These are phyloP conservation scores for Prionace glauca DNA, from an alignment of 2,797 vertebrate species.

Conservation along the genomic window DNA sequence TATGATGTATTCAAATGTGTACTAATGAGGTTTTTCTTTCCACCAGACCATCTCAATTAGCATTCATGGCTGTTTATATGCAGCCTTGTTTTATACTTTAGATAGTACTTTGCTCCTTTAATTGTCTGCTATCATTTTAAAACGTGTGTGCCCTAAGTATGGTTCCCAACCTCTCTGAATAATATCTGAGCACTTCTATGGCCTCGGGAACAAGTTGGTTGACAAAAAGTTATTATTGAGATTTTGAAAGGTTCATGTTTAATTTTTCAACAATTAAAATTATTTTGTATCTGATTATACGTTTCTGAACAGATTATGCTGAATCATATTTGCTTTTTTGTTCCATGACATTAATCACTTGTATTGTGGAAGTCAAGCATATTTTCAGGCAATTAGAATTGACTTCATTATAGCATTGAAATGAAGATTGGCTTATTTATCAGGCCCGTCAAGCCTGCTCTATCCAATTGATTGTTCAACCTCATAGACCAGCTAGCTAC, in stretches of 20 bases:
- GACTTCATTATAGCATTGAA: neutral
- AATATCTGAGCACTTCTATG: neutral
- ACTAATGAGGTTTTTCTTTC: neutral
- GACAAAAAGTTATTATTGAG: neutral
- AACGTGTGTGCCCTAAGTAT: neutral
- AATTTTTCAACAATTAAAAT: neutral
- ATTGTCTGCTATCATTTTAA: neutral
- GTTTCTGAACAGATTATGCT: neutral
- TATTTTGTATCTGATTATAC: neutral
- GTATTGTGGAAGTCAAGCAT: neutral
- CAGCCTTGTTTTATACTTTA: neutral
- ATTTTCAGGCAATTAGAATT: neutral
- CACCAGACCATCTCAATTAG: conserved; percentile 1
- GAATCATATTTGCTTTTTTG: neutral
- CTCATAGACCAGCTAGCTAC: neutral
- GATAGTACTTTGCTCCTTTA: neutral
- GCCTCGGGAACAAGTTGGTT: no score
- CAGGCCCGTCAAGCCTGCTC: neutral
- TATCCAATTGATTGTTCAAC: neutral
- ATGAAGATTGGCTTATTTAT: neutral
- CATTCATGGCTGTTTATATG: neutral
- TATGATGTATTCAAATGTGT: neutral
- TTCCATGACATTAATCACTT: neutral
- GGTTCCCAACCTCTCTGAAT: neutral
- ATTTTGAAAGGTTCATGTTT: neutral